These are phyloP conservation scores for Agonum fuliginosum DNA, from an alignment of 2,888 invertebrate species.

Conservation along the genomic window DNA sequence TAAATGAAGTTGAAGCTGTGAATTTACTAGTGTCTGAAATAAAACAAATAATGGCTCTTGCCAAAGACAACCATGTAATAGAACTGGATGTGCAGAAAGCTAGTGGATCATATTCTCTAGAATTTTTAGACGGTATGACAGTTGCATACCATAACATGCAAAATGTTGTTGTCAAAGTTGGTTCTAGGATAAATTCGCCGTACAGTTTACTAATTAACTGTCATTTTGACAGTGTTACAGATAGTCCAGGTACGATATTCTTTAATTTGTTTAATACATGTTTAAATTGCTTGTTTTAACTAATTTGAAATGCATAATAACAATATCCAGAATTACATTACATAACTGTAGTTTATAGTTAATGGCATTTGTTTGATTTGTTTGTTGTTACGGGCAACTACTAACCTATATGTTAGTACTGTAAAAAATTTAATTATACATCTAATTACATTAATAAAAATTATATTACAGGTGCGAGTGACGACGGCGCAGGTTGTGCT, in stretches of 20 bases:
- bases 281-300: neutral
- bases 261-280: neutral
- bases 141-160: slow-evolving; percentile 81
- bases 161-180: slow-evolving; percentile 81
- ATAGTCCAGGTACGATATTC: slow-evolving; percentile 79
- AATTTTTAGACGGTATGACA: slow-evolving; percentile 83
- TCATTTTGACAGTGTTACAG: slow-evolving; percentile 84
- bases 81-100: slow-evolving; percentile 78
- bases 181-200: slow-evolving; percentile 75
- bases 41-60: slow-evolving; percentile 71
- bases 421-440: too few species aligned
- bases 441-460: neutral
- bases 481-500: slow-evolving; percentile 92
- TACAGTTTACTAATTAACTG: slow-evolving; percentile 83
- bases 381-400: too few species aligned
- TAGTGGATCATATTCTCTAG: slow-evolving; percentile 81
- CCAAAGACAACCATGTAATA: slow-evolving; percentile 73
- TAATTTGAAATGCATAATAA: neutral
- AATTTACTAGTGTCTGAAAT: slow-evolving; percentile 73
- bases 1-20: slow-evolving; percentile 79
- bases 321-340: too few species aligned
- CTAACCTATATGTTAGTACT: too few species aligned
- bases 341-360: too few species aligned
- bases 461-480: slow-evolving; percentile 83
- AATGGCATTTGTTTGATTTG: too few species aligned